Base-by-base conservation (phyloP, 2,797 vertebrate genomes). In the Crax fasciolata region DNA sequence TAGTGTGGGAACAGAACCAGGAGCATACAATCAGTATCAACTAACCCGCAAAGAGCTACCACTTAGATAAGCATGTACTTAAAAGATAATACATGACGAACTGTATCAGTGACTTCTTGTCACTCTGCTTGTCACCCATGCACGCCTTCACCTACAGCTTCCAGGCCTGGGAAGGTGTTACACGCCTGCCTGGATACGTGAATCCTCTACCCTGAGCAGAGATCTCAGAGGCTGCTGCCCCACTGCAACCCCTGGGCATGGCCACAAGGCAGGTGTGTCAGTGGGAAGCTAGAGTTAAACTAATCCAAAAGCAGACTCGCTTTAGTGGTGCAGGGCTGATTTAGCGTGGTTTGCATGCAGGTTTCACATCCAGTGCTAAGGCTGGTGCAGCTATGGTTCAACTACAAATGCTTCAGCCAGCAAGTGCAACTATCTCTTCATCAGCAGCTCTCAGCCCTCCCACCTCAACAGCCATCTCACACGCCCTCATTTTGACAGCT, bases 201-300 rank as follows among this genome's bases (percentile, higher is more conserved):
- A 66, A 13, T n/a, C 44, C 25, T 57, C 84, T 51, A 38, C 16
- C 27, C 66, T 13, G 30, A 77, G 11, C 8, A 54, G 28, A 10
- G 16, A 87, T 66, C 27, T 54, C 13, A 8, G 10, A 1, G 0
- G 38, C 14, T 58, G 68, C 58, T 17, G 13, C 30, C 44, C 21
- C 0, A 0, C 13, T 5, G 1, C 6, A 13, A 24, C 14, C 35
- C 61, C 18, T 1, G 1, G 35, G 17, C 5, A 8, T 0, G 2
- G 13, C 23, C 49, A 86, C 4, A 30, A 59, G 27, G 76, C 41
- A 74, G 30, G 20, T 17, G 54, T 5, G 10, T 5, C 39, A 87
- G 35, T 55, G 13, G 35, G 84, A 93, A 92, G 21, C 39, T 30
- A 68, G 35, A 54, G 30, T 71, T 63, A 9, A 54, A 39, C 9